Evolutionary conservation across 2,113 vertebrate species (phyloP), one percentile per base, ranked within the genome.

Genomic region (Actenoides hombroni): DNA sequence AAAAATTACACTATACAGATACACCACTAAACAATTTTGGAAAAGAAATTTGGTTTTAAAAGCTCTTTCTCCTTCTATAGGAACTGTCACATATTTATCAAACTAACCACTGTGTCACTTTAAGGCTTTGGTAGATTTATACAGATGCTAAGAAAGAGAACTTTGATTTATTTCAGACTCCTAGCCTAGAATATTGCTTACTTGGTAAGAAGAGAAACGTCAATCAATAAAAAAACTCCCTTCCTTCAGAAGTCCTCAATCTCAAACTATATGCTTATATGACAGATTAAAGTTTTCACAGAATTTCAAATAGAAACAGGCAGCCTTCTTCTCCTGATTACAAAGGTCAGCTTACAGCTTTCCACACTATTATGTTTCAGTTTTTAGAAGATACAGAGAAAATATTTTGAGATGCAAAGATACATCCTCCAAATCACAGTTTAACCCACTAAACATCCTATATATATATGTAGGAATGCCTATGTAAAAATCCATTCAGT

Each of bases 171-270:
- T 83, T 88, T 93, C 67, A 76, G 91, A 84, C 64, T 93, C 63
- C 95, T 54, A 85, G 48, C 23, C 40, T 94, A n/a, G 93, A 98
- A 92, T 96, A 95, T 42, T 96, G 90, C 94, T 96, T 90, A 92
- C 60, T 39, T n/a, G 68, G 40, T 92, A 86, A 73, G 86, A 97
- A 82, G 24, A 94, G 83, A 89, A 97, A 95, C 1, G 23, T 61
- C 88, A 94, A 85, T 96, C 90, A 89, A 92, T 51, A 90, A 60
- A 46, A 94, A 92, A 64, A 23, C 6, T 3, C 10, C 70, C 69
- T 65, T 4, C 46, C 44, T 86, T 96, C 73, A 85, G 54, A 86
- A 88, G 63, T 91, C 79, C 75, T 83, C 83, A 68, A 75, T 94
- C 90, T 94, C 78, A 82, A 84, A 80, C 69, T 93, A 71, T 56